Evolutionary conservation across 1,140 invertebrate species (phyloP).

Genomic region (Drosophila parabipectinata): DNA sequence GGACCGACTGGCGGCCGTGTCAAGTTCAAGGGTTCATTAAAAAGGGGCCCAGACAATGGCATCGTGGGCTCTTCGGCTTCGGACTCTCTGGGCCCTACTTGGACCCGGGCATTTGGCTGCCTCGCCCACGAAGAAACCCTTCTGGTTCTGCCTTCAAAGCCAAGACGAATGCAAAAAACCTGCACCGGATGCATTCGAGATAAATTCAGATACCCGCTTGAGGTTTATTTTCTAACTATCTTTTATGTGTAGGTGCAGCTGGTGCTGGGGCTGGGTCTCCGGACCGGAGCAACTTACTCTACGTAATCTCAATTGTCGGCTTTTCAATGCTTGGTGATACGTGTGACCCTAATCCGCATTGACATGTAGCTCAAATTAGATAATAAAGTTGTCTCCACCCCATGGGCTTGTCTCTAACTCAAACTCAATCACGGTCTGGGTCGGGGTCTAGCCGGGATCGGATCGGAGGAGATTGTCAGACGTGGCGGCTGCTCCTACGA

Average conservation of each 20-base stretch:
- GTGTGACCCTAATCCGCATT: slow-evolving; percentile 81
- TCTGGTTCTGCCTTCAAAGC: not conserved
- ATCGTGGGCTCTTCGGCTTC: slow-evolving; percentile 19
- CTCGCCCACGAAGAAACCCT: slow-evolving; percentile 6
- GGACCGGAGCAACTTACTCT: slow-evolving; percentile 18
- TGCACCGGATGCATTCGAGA: slow-evolving; percentile 49
- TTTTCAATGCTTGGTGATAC: slow-evolving; percentile 69
- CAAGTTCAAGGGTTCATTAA: slow-evolving; percentile 80
- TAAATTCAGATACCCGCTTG: slow-evolving; percentile 37
- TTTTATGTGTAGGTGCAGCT: slow-evolving; percentile 36
- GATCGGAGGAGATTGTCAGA: slow-evolving; percentile 42
- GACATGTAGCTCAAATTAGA: slow-evolving; percentile 79
- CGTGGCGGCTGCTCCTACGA: slow-evolving; percentile 44
- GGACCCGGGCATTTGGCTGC: not conserved
- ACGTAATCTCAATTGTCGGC: slow-evolving; percentile 73
- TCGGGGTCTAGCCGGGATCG: slow-evolving; percentile 30
- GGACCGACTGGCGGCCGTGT: slow-evolving; percentile 60
- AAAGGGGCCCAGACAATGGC: slow-evolving; percentile 35
- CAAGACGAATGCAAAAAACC: slow-evolving; percentile 49
- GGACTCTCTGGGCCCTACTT: too few relatives aligned
- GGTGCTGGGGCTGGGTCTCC: slow-evolving; percentile 3
- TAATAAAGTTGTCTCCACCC: slow-evolving; percentile 68
- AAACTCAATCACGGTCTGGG: slow-evolving; percentile 34
- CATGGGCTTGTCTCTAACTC: slow-evolving; percentile 26
- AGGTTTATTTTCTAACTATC: slow-evolving; percentile 44